phyloP scores from a whole-genome alignment of 2,797 vertebrate species.

The Podargus strigoides region DNA sequence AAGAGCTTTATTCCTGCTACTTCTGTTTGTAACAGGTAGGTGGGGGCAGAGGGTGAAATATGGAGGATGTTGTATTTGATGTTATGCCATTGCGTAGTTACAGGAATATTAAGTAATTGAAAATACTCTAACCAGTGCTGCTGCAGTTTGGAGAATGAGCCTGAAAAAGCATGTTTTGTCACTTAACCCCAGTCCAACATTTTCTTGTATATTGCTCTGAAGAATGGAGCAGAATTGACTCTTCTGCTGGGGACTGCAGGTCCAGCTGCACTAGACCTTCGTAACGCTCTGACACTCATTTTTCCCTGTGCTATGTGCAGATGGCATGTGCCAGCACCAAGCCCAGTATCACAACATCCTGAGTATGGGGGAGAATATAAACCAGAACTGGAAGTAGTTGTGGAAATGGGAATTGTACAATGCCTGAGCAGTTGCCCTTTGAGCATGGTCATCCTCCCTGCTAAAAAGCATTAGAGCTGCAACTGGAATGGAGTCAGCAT shows the following conservation, averaged over 20 bases:
- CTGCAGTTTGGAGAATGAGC: background rate
- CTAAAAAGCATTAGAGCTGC: background rate
- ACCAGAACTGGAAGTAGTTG: background rate
- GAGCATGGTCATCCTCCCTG: background rate
- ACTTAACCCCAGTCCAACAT: accelerated
- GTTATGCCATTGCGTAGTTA: background rate
- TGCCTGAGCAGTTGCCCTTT: background rate
- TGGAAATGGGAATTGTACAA: background rate
- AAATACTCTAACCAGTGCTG: background rate
- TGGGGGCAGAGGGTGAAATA: slow-evolving; percentile 1
- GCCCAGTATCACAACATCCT: background rate
- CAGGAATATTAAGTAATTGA: background rate
- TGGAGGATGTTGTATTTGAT: background rate
- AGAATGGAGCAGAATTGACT: background rate
- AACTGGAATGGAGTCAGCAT: no score
- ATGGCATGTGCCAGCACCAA: background rate
- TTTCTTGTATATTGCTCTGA: background rate
- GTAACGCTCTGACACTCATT: accelerated
- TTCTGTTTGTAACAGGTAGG: background rate
- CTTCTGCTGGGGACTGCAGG: accelerated
- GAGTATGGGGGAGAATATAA: background rate
- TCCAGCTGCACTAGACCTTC: background rate
- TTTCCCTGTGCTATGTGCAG: background rate
- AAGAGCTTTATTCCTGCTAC: background rate
- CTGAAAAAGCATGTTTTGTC: background rate